These are phyloP conservation scores for Antitype chi DNA, from an alignment of 2,888 invertebrate species.

Conservation along the genomic window DNA sequence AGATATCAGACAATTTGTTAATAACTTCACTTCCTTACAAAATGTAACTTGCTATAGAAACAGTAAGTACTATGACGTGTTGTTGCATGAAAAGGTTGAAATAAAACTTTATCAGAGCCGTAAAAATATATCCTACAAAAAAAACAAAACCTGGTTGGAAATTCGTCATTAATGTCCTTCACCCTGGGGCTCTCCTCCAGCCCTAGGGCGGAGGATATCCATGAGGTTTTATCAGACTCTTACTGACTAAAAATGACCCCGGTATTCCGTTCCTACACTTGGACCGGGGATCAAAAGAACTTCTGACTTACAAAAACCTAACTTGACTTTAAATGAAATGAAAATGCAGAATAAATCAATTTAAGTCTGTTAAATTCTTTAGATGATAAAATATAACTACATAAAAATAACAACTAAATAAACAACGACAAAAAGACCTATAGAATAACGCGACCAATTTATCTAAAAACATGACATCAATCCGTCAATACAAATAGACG, in stretches of 20 bases:
- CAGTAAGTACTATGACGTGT: background rate
- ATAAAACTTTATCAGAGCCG: background rate
- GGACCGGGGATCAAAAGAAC: too few species aligned
- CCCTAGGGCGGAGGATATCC: too few species aligned
- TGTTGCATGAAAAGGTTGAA: background rate
- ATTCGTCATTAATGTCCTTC: too few species aligned
- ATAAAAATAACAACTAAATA: too few species aligned
- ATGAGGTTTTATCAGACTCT: too few species aligned
- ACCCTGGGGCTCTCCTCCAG: too few species aligned
- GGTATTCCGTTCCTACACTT: too few species aligned
- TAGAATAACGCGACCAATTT: too few species aligned
- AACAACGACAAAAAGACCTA: background rate
- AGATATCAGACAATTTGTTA: conserved; percentile 33
- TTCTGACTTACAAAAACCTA: background rate
- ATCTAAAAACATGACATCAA: background rate
- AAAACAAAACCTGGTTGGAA: too few species aligned
- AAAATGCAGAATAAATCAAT: background rate
- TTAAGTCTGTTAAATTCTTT: background rate
- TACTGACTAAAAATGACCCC: too few species aligned
- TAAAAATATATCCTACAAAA: too few species aligned
- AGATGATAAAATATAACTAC: background rate
- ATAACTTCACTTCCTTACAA: conserved; percentile 17
- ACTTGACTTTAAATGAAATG: background rate
- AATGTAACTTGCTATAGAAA: background rate
- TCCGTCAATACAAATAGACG: background rate